These are phyloP conservation scores for Dolichoris vasculosae DNA, from an alignment of 1,140 invertebrate genomes.

Conservation along the genomic window DNA sequence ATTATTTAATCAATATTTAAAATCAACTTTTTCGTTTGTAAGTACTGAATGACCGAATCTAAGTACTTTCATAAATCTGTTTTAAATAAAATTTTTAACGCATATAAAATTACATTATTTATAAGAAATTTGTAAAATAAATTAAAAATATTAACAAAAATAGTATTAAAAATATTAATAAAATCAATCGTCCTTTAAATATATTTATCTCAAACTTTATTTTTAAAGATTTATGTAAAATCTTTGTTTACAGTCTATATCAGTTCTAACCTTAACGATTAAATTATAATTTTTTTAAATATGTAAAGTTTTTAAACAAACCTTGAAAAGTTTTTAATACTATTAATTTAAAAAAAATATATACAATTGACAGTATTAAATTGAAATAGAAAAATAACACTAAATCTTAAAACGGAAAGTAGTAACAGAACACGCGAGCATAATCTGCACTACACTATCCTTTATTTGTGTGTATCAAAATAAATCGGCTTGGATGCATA, in stretches of 20 bases:
- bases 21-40: neutral
- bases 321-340: constrained; percentile 14
- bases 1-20: too few species aligned
- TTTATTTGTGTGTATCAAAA: too few species aligned
- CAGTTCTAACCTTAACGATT: constrained; percentile 34
- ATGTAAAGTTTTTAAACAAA: neutral
- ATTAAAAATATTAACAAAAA: neutral
- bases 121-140: neutral
- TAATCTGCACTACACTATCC: neutral
- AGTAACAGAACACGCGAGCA: neutral
- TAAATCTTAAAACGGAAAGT: neutral
- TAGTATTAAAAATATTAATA: neutral
- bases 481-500: too few species aligned
- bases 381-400: neutral
- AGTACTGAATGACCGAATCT: neutral
- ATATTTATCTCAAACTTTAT: neutral
- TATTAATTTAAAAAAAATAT: neutral
- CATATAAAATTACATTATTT: neutral
- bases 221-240: neutral
- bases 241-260: constrained; percentile 30
- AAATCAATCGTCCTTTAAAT: neutral
- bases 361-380: neutral
- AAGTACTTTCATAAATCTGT: neutral
- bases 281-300: neutral
- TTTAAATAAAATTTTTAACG: neutral